Base-by-base conservation (phyloP, 2,888 invertebrate genomes). In the Pseudococcus viburni region DNA sequence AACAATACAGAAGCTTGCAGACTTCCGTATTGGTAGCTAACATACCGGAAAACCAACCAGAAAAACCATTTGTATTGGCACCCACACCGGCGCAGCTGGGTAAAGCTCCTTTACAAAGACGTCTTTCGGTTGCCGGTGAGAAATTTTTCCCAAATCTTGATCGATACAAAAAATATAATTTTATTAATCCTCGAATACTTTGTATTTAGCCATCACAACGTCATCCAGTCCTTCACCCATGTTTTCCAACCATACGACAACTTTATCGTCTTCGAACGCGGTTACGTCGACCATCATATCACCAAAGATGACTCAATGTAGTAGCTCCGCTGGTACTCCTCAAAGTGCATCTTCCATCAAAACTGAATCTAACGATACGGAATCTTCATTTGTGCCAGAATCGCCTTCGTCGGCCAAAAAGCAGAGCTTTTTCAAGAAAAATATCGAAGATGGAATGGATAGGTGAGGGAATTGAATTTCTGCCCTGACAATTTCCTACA, bases 21-120 rank as follows among this genome's bases (percentile, higher is more conserved):
- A 87, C 87, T 6, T 87, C 87, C 17, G 87, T 87, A 19, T 64
- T 87, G 33, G 87, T 87, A 22, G 51, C 87, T 0, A 87, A 87
- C 19, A 26, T 77, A 42, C 17, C 83, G 39, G 89, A 85, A 88
- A 89, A 89, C 11, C 89, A 89, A 42, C 90, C 90, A 87, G 90
- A 89, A 46, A 90, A 90, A 88, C 90, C 90, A 46, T 96, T 96
- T 92, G 95, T 97, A 88, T 93, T 98, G 90, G 98, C 97, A 77
- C 98, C 98, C 0, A 98, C 98, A 0, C 98, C 98, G 4, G 98
- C 98, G 42, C 98, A 98, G 92, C 93, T 98, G 89, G 98, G 98
- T 85, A 94, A 95, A 90, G 97, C 97, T 59, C 97, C 97, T 11
- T 92, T 97, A 86, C 98, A 97, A 93, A 94, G 97, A 91, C 93